A percentile compares a stretch with the other conserved stretches of the same genome.
Conservation (phyloP, 2,113 vertebrate species). For the Willisornis vidua region DNA sequence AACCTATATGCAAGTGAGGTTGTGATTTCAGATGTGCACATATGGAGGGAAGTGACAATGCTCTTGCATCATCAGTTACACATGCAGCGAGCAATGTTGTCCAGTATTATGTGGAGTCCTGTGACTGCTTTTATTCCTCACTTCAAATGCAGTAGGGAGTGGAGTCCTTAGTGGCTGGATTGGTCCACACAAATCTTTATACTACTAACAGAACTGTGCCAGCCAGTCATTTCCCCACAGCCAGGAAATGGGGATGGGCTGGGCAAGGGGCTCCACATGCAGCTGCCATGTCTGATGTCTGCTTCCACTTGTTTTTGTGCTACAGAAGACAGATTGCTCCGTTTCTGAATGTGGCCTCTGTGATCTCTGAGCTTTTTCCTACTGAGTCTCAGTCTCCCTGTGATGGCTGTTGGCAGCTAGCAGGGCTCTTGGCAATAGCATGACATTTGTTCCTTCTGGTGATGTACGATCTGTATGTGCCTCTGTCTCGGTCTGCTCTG, state of each 20-base stretch:
- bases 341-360: neutral
- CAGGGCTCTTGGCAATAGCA: neutral
- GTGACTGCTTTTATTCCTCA: neutral
- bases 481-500: rapidly evolving
- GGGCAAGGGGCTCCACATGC: rapidly evolving
- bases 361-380: neutral
- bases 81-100: neutral
- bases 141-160: neutral
- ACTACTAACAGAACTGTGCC: neutral
- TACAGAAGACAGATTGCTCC: neutral
- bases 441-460: neutral
- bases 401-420: neutral
- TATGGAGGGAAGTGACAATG: neutral
- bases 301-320: neutral
- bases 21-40: neutral
- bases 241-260: neutral
- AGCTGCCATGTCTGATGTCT: neutral
- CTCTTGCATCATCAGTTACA: neutral
- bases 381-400: neutral
- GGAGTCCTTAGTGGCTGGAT: neutral
- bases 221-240: rapidly evolving
- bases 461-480: neutral
- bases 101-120: neutral
- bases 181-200: neutral
- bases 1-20: neutral